Evolutionary conservation across 1,140 invertebrate genomes (phyloP), one percentile per base, ranked within the genome.

Genomic region (Drosophila watanabei): DNA sequence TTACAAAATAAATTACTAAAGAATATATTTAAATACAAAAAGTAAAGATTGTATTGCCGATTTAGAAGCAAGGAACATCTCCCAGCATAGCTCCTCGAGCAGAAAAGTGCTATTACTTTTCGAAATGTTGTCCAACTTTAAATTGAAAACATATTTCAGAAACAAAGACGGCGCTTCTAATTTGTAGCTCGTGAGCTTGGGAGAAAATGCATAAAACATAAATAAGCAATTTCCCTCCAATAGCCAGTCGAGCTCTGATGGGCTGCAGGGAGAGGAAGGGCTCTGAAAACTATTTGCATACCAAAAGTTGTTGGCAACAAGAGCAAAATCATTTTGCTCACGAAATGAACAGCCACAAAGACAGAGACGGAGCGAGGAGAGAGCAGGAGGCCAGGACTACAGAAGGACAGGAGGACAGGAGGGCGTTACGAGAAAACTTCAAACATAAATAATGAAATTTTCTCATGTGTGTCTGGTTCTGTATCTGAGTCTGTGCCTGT

Each of bases 111-210:
- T 33, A 49, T 35, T 69, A 24, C 24, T n/a, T 18, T 13, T 45
- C 73, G 37, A 54, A 75, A 80, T 70, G 79, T 68, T 80, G 63
- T 51, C 11, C 64, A 89, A 88, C 65, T 89, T 88, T 89, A 89
- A 88, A 85, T 85, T 88, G 73, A 85, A 89, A 85, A 79, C 86
- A 89, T 89, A 89, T 88, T 89, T 89, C 60, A 57, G 65, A 79
- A 80, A 75, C 79, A 75, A 54, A 63, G 69, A 64, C 62, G 71
- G 73, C 70, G 63, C 77, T 89, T 84, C 72, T 80, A 88, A 88
- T 80, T 87, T 76, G 64, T 33, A 43, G 56, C 71, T 65, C 60
- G 59, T 45, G 70, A 48, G 52, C 59, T 56, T 57, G 51, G 54
- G 64, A 64, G 51, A 72, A 82, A 79, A 80, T 84, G 69, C 72